Conservation (phyloP, 2,888 invertebrate species). For the Cheilosia vulpina region DNA sequence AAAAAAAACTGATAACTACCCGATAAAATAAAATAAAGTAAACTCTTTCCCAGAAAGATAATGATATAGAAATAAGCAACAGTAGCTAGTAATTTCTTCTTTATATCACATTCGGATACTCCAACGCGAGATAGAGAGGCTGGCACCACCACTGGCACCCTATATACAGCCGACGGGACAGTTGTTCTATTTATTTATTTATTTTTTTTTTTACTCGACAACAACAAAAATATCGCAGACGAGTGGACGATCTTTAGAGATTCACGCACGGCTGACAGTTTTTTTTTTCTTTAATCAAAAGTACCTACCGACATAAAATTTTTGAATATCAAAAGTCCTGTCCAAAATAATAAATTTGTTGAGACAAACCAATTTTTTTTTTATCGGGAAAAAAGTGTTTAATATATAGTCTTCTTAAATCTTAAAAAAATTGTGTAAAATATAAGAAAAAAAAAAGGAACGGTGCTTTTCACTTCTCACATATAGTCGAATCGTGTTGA, state of each 20-base stretch:
- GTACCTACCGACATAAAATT: not conserved
- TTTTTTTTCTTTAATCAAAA: slow-evolving; percentile 18
- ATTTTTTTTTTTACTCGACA: slow-evolving; percentile 32
- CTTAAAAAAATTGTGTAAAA: slow-evolving; percentile 59
- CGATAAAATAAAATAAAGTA: slow-evolving; percentile 33
- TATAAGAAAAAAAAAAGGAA: slow-evolving; percentile 35
- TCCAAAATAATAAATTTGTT: slow-evolving; percentile 2
- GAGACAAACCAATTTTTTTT: slow-evolving; percentile 23
- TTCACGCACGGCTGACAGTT: slow-evolving; percentile 50
- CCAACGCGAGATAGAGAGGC: slow-evolving; percentile 60
- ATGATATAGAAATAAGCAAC: slow-evolving; percentile 44
- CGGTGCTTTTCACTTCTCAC: slow-evolving; percentile 65
- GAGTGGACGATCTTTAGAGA: slow-evolving; percentile 55
- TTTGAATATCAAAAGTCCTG: not conserved
- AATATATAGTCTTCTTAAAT: slow-evolving; percentile 31
- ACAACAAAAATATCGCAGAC: slow-evolving; percentile 70
- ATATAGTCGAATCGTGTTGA: slow-evolving; percentile 72
- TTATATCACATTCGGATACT: slow-evolving; percentile 63
- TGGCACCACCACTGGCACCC: slow-evolving; percentile 43
- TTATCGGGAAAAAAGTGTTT: slow-evolving; percentile 32
- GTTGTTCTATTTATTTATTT: slow-evolving; percentile 69
- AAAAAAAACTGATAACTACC: slow-evolving; percentile 61
- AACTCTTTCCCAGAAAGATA: slow-evolving; percentile 48
- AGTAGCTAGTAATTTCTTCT: slow-evolving; percentile 50
- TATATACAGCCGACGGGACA: slow-evolving; percentile 64